Evolutionary conservation across 2,888 invertebrate species (phyloP).

Genomic region (Melinaea menophilus): DNA sequence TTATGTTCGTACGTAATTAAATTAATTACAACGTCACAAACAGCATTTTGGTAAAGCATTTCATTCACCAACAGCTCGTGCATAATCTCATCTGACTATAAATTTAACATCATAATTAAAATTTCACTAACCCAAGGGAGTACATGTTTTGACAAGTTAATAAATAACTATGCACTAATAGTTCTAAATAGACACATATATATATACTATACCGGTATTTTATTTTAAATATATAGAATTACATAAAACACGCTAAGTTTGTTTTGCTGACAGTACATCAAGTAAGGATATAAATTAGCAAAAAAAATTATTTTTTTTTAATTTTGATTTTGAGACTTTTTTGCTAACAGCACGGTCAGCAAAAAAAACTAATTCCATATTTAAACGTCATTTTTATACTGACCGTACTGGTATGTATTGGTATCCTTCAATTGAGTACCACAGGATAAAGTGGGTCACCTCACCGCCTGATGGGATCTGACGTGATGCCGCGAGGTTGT

Average conservation of each 20-base stretch:
- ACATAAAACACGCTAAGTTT: too few species aligned
- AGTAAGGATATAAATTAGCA: too few species aligned
- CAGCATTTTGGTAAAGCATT: slow-evolving; percentile 14
- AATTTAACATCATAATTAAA: slow-evolving; percentile 22
- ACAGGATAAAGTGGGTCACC: slow-evolving; percentile 29
- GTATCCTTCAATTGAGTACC: slow-evolving; percentile 24
- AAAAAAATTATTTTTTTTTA: too few species aligned
- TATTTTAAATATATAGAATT: too few species aligned
- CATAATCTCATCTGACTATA: slow-evolving; percentile 17
- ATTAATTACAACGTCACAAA: slow-evolving; percentile 9
- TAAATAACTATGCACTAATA: slow-evolving; percentile 12
- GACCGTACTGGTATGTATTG: neutral
- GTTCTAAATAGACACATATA: too few species aligned
- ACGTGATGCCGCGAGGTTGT: slow-evolving; percentile 24
- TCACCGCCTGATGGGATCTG: slow-evolving; percentile 30
- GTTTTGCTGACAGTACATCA: too few species aligned
- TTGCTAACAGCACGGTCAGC: too few species aligned
- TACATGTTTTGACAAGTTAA: slow-evolving; percentile 19
- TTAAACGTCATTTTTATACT: neutral
- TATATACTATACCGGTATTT: too few species aligned
- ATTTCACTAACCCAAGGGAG: slow-evolving; percentile 13
- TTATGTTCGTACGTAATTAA: slow-evolving; percentile 1
- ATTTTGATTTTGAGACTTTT: too few species aligned
- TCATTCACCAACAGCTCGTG: slow-evolving; percentile 14
- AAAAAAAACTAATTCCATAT: neutral